Evolutionary conservation across 2,888 invertebrate genomes (phyloP), one percentile per base, ranked within the genome.

Genomic region (Cerastis leucographa): DNA sequence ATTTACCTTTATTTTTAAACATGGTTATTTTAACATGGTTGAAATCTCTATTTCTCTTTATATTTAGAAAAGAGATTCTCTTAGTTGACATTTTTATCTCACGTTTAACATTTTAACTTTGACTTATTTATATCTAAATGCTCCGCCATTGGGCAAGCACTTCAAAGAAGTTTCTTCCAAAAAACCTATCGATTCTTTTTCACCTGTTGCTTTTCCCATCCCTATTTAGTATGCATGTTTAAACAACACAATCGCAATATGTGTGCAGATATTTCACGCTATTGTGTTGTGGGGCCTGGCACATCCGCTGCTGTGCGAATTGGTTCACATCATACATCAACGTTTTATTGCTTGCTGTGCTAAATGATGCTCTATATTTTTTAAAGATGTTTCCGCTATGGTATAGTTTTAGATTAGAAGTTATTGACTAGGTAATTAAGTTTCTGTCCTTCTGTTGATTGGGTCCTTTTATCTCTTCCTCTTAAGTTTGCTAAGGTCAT

Each of bases 261-360:
- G 81, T 74, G 83, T 76, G 71, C 77, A 69, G 51, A 59, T 62
- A 85, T 71, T 83, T 70, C 76, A 81, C 70, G 76, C 85, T 64
- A 85, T 83, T 85, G 83, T 83, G 44, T 12, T 56, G 71, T 0
- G 83, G 59, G 77, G 56, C 59, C 81, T 49, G 61, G 29, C 62
- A 75, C 85, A 84, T 74, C 86, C 83, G 83, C 66, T 69, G 51
- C 42, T 22, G 12, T 35, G 61, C 54, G 51, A 61, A 81, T 59
- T 61, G 14, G 59, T 85, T 69, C 85, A 54, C 82, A 85, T 46
- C 51, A 54, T n/a, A 62, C 46, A 82, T 44, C 54, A 74, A 51
- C 49, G 59, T 67, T 35, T 46, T 69, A 54, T 17, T 78, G 66
- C 42, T 22, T 83, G 66, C 42, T 35, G 25, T 11, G 22, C 42